phyloP scores from a whole-genome alignment of 2,888 invertebrate species.

The Amorpha juglandis region DNA sequence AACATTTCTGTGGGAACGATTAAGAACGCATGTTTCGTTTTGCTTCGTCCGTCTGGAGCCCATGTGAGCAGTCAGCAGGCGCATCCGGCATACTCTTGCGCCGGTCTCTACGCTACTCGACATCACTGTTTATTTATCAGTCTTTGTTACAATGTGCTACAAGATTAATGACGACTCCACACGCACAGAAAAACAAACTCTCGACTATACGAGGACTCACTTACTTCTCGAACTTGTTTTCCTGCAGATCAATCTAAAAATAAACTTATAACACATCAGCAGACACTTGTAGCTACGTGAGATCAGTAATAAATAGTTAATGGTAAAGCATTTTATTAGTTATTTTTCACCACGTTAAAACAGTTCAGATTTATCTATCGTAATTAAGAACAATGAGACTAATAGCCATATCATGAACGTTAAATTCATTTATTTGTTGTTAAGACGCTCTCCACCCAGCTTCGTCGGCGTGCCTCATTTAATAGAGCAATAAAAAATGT shows the following conservation, averaged over 20 bases:
- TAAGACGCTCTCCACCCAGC: conserved; percentile 74
- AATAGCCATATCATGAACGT: conserved; percentile 66
- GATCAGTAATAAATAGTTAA: background rate
- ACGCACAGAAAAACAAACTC: conserved; percentile 37
- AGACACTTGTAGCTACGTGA: background rate
- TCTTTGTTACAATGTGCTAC: conserved; percentile 50
- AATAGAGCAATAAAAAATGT: conserved; percentile 83
- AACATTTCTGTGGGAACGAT: conserved; percentile 77
- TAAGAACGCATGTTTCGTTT: conserved; percentile 68
- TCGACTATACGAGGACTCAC: conserved; percentile 18
- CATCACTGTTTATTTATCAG: conserved; percentile 64
- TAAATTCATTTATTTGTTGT: conserved; percentile 68
- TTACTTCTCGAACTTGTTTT: conserved; percentile 21
- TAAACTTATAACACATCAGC: conserved; percentile 12
- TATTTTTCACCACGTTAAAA: conserved; percentile 43
- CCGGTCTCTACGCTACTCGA: conserved; percentile 53
- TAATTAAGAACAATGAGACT: conserved; percentile 67
- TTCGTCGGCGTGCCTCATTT: conserved; percentile 79
- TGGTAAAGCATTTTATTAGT: background rate
- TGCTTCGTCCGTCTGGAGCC: conserved; percentile 74
- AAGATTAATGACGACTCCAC: conserved; percentile 50
- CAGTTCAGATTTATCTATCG: conserved; percentile 52
- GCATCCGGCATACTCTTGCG: conserved; percentile 70
- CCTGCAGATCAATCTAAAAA: conserved; percentile 20
- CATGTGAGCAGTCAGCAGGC: conserved; percentile 76